These are phyloP conservation scores for Leptinotarsa texana DNA, from an alignment of 1,140 invertebrate genomes.

Conservation along the genomic window DNA sequence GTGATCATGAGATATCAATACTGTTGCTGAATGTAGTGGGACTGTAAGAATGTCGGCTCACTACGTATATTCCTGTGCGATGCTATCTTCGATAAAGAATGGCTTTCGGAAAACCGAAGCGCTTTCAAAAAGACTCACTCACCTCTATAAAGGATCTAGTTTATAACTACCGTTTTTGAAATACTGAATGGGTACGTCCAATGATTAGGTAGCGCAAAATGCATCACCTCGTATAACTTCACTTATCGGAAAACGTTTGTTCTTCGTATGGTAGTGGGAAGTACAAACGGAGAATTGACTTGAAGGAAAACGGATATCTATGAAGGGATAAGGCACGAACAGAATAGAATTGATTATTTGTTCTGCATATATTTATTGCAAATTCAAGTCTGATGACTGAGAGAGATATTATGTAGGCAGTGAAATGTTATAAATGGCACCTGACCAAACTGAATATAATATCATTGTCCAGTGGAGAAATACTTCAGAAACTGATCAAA, in stretches of 20 bases:
- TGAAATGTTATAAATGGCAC: too few relatives aligned
- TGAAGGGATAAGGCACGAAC: constrained; percentile 3
- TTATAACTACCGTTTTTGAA: constrained; percentile 8
- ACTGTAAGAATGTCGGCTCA: constrained; percentile 5
- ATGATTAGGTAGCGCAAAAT: constrained; percentile 8
- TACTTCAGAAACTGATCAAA: too few relatives aligned
- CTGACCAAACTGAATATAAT: too few relatives aligned
- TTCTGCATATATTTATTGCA: background rate
- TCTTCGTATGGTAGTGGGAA: background rate
- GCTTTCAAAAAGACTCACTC: constrained; percentile 5
- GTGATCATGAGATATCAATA: constrained; percentile 8
- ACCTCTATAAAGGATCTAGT: constrained; percentile 8
- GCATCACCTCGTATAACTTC: constrained; percentile 5
- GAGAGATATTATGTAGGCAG: background rate
- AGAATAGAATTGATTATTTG: background rate
- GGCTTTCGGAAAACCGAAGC: background rate
- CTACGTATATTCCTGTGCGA: background rate
- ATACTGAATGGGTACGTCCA: background rate
- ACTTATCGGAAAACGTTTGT: constrained; percentile 3
- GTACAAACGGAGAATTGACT: background rate
- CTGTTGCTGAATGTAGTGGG: background rate
- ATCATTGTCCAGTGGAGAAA: too few relatives aligned
- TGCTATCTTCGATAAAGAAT: constrained; percentile 6
- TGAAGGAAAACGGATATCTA: background rate
- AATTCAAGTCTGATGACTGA: background rate